Evolutionary conservation across 2,113 vertebrate species (phyloP).

Genomic region (Fregata magnificens): DNA sequence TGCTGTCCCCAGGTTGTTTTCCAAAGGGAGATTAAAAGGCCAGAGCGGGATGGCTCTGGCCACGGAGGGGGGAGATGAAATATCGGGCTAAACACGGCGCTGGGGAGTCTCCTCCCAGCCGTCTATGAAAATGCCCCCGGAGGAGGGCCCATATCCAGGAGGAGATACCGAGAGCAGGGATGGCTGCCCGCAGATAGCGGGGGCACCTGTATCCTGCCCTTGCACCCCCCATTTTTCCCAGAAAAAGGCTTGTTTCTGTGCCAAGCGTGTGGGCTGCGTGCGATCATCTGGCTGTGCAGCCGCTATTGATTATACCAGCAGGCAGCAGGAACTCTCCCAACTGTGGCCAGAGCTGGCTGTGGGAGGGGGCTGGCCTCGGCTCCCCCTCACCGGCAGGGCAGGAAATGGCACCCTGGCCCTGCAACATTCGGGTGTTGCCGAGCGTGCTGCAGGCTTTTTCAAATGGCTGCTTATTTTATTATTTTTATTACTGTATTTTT

Average conservation of each 20-base stretch:
- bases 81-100: accelerated
- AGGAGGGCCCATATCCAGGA: background rate
- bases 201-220: background rate
- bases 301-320: background rate
- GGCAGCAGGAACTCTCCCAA: background rate
- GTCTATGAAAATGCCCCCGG: background rate
- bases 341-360: background rate
- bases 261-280: background rate
- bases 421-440: background rate
- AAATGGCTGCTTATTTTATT: background rate
- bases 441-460: background rate
- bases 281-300: background rate
- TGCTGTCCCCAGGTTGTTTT: background rate
- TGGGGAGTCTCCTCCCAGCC: background rate
- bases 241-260: background rate
- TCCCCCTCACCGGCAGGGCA: background rate
- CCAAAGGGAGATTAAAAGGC: background rate
- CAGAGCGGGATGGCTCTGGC: accelerated
- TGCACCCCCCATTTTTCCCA: background rate
- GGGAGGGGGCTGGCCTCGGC: background rate
- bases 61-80: background rate
- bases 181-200: background rate
- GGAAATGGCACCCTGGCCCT: accelerated
- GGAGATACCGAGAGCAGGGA: background rate
- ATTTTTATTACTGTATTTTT: background rate